Conservation (phyloP, 2,113 vertebrate genomes). For the Rhea pennata region DNA sequence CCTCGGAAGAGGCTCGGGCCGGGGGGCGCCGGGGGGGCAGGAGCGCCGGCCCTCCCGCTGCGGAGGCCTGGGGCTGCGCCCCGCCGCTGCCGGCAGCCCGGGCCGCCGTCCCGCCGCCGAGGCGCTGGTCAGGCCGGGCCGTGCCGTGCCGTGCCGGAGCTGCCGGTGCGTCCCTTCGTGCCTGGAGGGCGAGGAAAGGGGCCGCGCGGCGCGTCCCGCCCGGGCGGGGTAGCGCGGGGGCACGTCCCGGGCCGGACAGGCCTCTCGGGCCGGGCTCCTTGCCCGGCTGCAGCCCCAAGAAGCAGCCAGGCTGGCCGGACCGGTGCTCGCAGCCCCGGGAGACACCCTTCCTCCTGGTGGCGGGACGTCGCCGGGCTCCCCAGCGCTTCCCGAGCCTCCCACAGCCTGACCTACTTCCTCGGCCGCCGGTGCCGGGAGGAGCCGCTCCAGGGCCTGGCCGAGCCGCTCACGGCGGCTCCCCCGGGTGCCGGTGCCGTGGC, state of each 20-base stretch:
- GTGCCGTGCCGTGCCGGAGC: too few relatives aligned
- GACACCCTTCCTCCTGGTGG: constrained; percentile 38
- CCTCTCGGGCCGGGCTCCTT: too few relatives aligned
- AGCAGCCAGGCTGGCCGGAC: constrained; percentile 59
- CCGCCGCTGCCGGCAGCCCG: background rate
- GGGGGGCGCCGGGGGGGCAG: background rate
- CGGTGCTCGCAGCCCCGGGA: constrained; percentile 43
- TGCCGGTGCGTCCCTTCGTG: background rate
- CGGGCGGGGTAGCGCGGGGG: too few relatives aligned
- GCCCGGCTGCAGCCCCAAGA: background rate
- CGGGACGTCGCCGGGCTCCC: constrained; percentile 15
- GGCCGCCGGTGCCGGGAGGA: constrained; percentile 16
- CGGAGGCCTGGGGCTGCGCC: background rate
- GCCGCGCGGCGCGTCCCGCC: background rate
- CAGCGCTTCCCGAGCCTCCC: constrained; percentile 44
- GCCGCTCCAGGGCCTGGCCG: background rate
- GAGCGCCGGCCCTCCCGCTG: too few relatives aligned
- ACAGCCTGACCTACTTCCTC: constrained; percentile 56
- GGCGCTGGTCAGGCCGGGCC: too few relatives aligned
- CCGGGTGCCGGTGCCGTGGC: background rate
- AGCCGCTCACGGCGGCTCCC: background rate
- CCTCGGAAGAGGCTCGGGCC: too few relatives aligned
- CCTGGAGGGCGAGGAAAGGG: background rate
- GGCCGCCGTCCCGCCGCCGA: too few relatives aligned
- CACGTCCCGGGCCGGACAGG: too few relatives aligned